Conservation (phyloP, 2,888 invertebrate genomes). For the Abrostola triplasia region DNA sequence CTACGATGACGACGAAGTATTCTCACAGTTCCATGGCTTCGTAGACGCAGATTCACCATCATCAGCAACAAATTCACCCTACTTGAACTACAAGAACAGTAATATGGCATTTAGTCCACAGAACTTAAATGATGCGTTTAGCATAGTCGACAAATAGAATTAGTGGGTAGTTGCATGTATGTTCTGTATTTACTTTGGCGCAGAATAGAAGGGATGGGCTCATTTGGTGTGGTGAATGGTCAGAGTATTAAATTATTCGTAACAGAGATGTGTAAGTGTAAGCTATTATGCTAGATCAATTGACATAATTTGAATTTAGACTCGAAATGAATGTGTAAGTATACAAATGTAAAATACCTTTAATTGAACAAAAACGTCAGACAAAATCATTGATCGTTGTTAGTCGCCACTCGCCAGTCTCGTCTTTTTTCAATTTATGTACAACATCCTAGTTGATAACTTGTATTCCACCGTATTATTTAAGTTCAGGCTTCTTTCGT, state of each 20-base stretch:
- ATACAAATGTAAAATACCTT: neutral
- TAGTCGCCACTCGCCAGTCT: neutral
- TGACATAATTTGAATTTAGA: neutral
- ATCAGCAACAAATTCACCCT: slow-evolving; percentile 75
- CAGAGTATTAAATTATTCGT: neutral
- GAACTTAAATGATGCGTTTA: slow-evolving; percentile 84
- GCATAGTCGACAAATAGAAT: slow-evolving; percentile 74
- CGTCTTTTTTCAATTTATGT: slow-evolving; percentile 11
- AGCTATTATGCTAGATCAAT: neutral
- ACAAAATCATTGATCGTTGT: neutral
- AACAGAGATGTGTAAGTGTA: slow-evolving; percentile 2
- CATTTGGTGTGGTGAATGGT: slow-evolving; percentile 2
- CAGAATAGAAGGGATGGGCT: neutral
- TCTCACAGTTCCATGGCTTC: slow-evolving; percentile 56
- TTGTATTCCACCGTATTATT: slow-evolving; percentile 31
- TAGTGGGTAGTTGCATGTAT: neutral
- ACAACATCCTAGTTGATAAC: slow-evolving; percentile 16
- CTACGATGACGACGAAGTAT: slow-evolving; percentile 59
- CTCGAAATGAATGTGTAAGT: neutral
- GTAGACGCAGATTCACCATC: slow-evolving; percentile 62
- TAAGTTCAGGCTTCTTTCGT: slow-evolving; percentile 9
- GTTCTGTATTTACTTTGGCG: neutral
- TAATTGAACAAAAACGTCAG: neutral
- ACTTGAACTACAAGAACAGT: slow-evolving; percentile 82
- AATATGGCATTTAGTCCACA: slow-evolving; percentile 85